These are phyloP conservation scores for Parotocinclus haroldoi DNA, from an alignment of 2,797 vertebrate genomes.

Conservation along the genomic window DNA sequence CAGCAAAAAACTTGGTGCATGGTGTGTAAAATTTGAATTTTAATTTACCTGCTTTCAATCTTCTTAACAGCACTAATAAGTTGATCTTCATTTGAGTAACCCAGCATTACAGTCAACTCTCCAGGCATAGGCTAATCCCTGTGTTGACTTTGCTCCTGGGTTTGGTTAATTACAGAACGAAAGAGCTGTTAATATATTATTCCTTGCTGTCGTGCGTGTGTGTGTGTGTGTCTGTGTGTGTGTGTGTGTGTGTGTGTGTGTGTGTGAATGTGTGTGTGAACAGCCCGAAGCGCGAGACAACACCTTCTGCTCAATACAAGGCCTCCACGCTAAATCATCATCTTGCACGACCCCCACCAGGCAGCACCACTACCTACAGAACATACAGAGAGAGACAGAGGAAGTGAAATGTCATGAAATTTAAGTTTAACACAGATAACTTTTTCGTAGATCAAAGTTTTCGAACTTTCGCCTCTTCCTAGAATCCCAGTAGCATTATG, in stretches of 20 bases:
- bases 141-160: slow-evolving; percentile 58
- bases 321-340: slow-evolving; percentile 56
- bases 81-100: slow-evolving; percentile 9
- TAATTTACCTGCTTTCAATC: too few relatives aligned
- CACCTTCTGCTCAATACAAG: slow-evolving; percentile 76
- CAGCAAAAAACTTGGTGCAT: too few relatives aligned
- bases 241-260: slow-evolving; percentile 50
- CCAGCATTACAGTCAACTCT: slow-evolving; percentile 28
- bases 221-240: slow-evolving; percentile 45
- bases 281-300: slow-evolving; percentile 74
- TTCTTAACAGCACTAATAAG: slow-evolving; percentile 6
- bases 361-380: slow-evolving; percentile 53
- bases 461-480: too few relatives aligned
- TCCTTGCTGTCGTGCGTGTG: slow-evolving; percentile 53
- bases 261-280: slow-evolving; percentile 57
- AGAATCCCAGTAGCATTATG: slow-evolving; percentile 4
- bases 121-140: slow-evolving; percentile 46
- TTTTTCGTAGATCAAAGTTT: slow-evolving; percentile 42
- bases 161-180: slow-evolving; percentile 72
- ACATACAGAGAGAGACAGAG: slow-evolving; percentile 37
- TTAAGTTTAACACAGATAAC: slow-evolving; percentile 32
- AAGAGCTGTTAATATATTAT: slow-evolving; percentile 73
- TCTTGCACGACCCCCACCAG: slow-evolving; percentile 53
- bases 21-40: too few relatives aligned
- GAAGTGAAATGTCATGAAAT: neutral